A percentile compares a stretch with the other conserved stretches of the same genome.
These are phyloP conservation scores for Mactromeris polynyma DNA, from an alignment of 2,888 invertebrate genomes.

Conservation along the genomic window DNA sequence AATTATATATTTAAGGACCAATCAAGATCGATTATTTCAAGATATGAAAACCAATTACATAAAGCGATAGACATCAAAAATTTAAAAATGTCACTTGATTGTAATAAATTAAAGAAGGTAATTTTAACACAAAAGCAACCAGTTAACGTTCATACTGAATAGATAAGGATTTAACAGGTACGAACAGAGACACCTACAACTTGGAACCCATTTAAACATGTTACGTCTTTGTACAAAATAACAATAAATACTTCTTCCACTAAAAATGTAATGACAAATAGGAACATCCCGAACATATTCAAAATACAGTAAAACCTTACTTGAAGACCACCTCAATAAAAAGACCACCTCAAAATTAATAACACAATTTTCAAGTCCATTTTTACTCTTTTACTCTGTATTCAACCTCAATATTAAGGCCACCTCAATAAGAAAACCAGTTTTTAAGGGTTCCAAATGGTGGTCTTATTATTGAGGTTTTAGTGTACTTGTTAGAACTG, in stretches of 20 bases:
- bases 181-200: neutral
- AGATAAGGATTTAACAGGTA: neutral
- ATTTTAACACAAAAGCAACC: constrained; percentile 2
- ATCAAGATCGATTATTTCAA: constrained; percentile 55
- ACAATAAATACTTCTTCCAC: neutral
- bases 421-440: no score
- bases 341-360: no score
- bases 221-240: neutral
- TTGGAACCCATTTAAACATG: neutral
- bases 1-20: constrained; percentile 67
- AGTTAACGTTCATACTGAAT: neutral
- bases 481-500: no score
- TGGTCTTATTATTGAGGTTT: no score
- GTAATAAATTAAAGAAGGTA: constrained; percentile 17
- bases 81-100: neutral
- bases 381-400: no score
- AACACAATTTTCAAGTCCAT: no score
- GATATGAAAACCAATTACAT: constrained; percentile 61
- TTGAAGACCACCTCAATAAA: no score
- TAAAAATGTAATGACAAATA: neutral
- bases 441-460: no score
- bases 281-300: no score
- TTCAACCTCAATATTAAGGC: no score
- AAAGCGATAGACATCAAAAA: constrained; percentile 42
- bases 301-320: no score